Base-by-base conservation (phyloP, 1,140 invertebrate genomes). In the Polyergus mexicanus region DNA sequence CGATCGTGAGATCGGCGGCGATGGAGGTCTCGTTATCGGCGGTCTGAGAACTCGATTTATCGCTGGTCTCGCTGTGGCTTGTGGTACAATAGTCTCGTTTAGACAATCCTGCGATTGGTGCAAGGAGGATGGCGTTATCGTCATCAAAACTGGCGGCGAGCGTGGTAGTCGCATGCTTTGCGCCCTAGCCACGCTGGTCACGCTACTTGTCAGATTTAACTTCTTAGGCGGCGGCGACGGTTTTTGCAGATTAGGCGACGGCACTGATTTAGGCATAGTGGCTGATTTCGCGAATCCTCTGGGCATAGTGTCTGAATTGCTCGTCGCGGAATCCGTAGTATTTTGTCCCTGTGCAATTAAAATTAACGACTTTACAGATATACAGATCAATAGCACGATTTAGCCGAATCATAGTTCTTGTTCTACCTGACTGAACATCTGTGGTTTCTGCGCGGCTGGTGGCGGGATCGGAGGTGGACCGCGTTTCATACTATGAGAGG, bases 391-490 rank as follows among this genome's bases (percentile, higher is more conserved):
- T 6, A 60, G 13, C 41, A 80, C 0, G 8, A 32, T 35, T 38
- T 60, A 11, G 19, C 0, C 3, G 4, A 44, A 41, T 66, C 38
- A 0, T 6, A 35, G 28, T 22, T 32, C 0, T 19, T 41, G 10
- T 7, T 56, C 0, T 89, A 92, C 89, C 90, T 93, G 94, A 81
- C 71, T 83, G 69, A 92, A 90, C 74, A 95, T 84, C 68, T 92
- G 93, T 58, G 95, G 95, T 86, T 96, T 96, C 87, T 96, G 95
- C 51, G 93, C 93, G 32, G 95, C 94, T 77, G 95, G 94, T 72
- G 96, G 96, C 47, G 96, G 96, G 22, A 96, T 92, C 4, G 96
- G 96, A 58, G 96, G 96, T 58, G 96, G 96, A 19, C 96, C 95
- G 83, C 96, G 93, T 89, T 95, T 95, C 35, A 93, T 66, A 86